phyloP scores from a whole-genome alignment of 2,888 invertebrate species.

The Gari tellinella region DNA sequence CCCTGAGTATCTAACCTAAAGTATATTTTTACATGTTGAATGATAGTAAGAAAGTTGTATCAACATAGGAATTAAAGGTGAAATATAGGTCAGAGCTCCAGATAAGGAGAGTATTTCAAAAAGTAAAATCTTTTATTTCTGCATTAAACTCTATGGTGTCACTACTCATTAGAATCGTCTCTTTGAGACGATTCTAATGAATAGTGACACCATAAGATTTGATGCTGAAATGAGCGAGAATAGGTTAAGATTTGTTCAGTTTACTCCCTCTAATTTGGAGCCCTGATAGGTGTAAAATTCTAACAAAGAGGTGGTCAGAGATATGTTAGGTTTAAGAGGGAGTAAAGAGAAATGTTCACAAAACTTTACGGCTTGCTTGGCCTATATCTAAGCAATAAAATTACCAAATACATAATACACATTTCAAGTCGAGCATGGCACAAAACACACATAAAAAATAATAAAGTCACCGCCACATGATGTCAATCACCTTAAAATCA shows the following conservation, averaged over 20 bases:
- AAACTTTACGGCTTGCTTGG: slow-evolving; percentile 17
- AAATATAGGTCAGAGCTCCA: too few relatives aligned
- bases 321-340: slow-evolving; percentile 11
- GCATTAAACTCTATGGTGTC: too few relatives aligned
- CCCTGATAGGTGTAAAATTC: slow-evolving; percentile 37
- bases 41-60: slow-evolving; percentile 3
- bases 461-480: background rate
- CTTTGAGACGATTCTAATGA: too few relatives aligned
- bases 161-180: too few relatives aligned
- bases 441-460: slow-evolving; percentile 26
- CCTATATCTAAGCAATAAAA: slow-evolving; percentile 31
- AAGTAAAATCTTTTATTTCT: too few relatives aligned
- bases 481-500: too few relatives aligned
- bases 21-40: background rate
- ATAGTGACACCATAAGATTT: too few relatives aligned
- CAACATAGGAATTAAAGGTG: slow-evolving; percentile 23
- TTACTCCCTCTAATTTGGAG: too few relatives aligned
- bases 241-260: too few relatives aligned
- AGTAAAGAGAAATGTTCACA: background rate
- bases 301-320: slow-evolving; percentile 31
- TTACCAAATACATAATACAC: slow-evolving; percentile 36
- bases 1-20: background rate
- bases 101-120: too few relatives aligned
- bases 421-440: slow-evolving; percentile 32
- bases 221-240: too few relatives aligned